Conservation (phyloP, 2,888 invertebrate species). For the Falcaria lacertinaria region DNA sequence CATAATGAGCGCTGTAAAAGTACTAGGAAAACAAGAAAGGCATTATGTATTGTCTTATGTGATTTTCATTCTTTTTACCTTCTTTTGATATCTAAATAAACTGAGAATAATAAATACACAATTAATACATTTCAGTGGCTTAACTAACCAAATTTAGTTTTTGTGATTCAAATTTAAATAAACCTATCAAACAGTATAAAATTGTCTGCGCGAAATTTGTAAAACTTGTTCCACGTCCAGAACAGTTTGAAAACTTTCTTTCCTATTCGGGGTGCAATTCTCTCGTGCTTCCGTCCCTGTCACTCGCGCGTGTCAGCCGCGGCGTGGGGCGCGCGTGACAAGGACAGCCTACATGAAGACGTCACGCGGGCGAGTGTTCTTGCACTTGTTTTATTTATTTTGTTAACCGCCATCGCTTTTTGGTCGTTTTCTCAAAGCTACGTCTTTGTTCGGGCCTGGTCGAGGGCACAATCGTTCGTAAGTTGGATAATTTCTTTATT, state of each 20-base stretch:
- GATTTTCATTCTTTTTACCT: no score
- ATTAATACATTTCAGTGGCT: neutral
- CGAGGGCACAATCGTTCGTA: constrained; percentile 63
- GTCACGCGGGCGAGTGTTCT: constrained; percentile 76
- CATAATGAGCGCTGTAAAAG: no score
- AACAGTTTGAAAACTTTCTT: constrained; percentile 73
- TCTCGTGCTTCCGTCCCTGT: constrained; percentile 46
- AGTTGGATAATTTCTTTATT: constrained; percentile 79
- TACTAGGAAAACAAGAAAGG: no score
- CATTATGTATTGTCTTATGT: no score
- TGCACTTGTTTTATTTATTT: constrained; percentile 77
- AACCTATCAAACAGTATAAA: constrained; percentile 42
- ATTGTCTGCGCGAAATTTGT: constrained; percentile 71
- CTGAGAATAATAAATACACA: neutral
- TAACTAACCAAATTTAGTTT: neutral
- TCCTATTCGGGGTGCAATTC: constrained; percentile 58
- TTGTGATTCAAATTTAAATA: constrained; percentile 34
- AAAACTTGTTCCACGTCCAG: constrained; percentile 72
- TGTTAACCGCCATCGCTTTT: constrained; percentile 57
- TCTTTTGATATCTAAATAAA: no score
- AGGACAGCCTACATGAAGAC: constrained; percentile 73
- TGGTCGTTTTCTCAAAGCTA: constrained; percentile 60
- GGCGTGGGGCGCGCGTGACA: constrained; percentile 47
- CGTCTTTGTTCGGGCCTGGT: constrained; percentile 71
- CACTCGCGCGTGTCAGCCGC: constrained; percentile 28